Evolutionary conservation across 1,140 invertebrate genomes (phyloP).

Genomic region (Metaphire vulgaris): DNA sequence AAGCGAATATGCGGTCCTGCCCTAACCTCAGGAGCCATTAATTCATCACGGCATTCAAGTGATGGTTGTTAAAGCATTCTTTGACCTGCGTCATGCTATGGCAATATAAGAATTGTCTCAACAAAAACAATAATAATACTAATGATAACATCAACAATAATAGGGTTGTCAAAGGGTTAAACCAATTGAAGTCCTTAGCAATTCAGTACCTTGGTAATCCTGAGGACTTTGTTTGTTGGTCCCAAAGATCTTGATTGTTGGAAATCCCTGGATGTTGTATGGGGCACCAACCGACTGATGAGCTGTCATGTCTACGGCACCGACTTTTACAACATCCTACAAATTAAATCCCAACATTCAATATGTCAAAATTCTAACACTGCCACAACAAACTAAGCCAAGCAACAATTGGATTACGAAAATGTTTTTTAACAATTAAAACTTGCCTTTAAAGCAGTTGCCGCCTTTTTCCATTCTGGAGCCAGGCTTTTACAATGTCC

Average conservation of each 20-base stretch:
- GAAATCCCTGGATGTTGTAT: conserved; percentile 83
- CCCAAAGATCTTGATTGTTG: conserved; percentile 92
- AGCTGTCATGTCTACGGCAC: conserved; percentile 83
- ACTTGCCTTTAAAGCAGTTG: conserved; percentile 79
- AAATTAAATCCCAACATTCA: conserved; percentile 37
- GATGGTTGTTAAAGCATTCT: too few species aligned
- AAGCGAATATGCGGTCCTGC: too few species aligned
- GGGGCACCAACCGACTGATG: conserved; percentile 72
- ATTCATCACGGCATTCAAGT: too few species aligned
- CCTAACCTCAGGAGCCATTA: too few species aligned
- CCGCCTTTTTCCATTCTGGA: conserved; percentile 91
- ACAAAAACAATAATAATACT: too few species aligned
- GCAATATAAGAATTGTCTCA: too few species aligned
- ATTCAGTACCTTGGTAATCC: conserved; percentile 76
- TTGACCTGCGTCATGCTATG: too few species aligned
- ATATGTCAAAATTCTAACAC: background rate
- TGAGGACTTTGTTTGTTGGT: conserved; percentile 76
- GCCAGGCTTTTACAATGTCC: conserved; percentile 87
- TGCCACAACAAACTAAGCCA: background rate
- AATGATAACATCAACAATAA: too few species aligned
- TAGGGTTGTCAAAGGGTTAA: too few species aligned
- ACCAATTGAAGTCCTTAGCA: too few species aligned
- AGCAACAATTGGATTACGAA: background rate
- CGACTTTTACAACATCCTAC: conserved; percentile 85
- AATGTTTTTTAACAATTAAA: background rate